Evolutionary conservation across 2,797 vertebrate species (phyloP), one percentile per base, ranked within the genome.

Genomic region (Champsocephalus gunnari): DNA sequence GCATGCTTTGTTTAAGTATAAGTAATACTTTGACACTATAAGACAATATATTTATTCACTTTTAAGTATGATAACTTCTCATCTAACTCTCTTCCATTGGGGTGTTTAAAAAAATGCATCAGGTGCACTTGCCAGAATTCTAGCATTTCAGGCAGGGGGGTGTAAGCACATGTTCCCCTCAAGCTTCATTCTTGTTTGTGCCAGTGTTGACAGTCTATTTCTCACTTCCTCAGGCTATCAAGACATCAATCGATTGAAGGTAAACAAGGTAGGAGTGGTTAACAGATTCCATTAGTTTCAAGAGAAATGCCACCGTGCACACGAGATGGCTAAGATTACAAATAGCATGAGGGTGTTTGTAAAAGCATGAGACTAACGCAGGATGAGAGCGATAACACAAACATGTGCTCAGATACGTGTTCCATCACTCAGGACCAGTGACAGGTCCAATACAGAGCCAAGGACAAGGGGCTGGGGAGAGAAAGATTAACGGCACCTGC

Each of bases 381-480:
- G 55, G 32, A 58, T 44, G 62, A 28, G 41, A 66, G 50, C 66
- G 75, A 87, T 82, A 73, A 82, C 50, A 72, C 51, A 73, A 74
- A 79, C 63, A 64, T 77, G 64, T 74, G 73, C 75, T 73, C 32
- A 71, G 54, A 66, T 62, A 69, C 57, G 51, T 56, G 28, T 67
- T 47, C 76, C 71, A 81, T 88, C 87, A 84, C 28, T 83, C 77
- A 63, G n/a, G 49, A 60, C 12, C 7, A 1, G 53, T 44, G 73
- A 82, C 70, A 76, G 81, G 86, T 81, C 69, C 74, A 84, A 83
- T 63, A 70, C 51, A 19, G 34, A 58, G 38, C 55, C 71, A 48
- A 79, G 75, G 81, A 68, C 71, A 59, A 9, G n/a, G 63, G 38
- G 66, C 3, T 48, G 77, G 51, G 41, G 28, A 19, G 9, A n/a